Conservation (phyloP, 2,888 invertebrate species). For the Zaprionus lineosus region DNA sequence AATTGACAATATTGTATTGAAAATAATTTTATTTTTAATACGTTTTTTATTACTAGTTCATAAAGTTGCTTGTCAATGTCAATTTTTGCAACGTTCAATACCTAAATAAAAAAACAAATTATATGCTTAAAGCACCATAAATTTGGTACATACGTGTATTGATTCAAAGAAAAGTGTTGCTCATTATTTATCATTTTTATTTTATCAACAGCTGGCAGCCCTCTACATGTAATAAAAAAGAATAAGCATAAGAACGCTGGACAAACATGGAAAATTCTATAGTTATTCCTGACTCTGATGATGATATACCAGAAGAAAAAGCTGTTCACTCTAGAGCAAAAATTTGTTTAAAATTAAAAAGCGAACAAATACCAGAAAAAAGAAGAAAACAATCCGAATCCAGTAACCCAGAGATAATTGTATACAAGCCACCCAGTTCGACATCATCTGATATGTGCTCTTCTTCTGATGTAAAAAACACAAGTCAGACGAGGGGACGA, state of each 20-base stretch:
- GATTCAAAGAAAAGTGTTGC: too few relatives aligned
- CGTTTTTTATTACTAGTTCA: too few relatives aligned
- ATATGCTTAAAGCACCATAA: too few relatives aligned
- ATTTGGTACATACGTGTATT: too few relatives aligned
- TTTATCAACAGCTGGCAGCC: too few relatives aligned
- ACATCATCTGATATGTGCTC: constrained; percentile 24
- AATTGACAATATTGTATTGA: too few relatives aligned
- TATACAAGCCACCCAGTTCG: background rate
- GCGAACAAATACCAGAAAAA: constrained; percentile 27
- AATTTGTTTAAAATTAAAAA: background rate
- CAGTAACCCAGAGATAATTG: background rate
- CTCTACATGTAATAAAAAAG: background rate
- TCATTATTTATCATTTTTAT: too few relatives aligned
- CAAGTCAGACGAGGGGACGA: constrained; percentile 6
- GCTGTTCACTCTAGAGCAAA: background rate
- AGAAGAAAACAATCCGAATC: background rate
- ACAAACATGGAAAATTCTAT: constrained; percentile 41
- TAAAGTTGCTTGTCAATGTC: too few relatives aligned
- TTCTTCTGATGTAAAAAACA: background rate
- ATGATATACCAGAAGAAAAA: constrained; percentile 29
- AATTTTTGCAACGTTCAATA: too few relatives aligned
- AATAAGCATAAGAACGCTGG: constrained; percentile 5
- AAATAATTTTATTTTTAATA: too few relatives aligned
- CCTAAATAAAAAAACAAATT: too few relatives aligned
- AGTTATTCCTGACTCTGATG: constrained; percentile 66